Evolutionary conservation across 2,113 vertebrate species (phyloP).

Genomic region (Trochalopteron elliotii): DNA sequence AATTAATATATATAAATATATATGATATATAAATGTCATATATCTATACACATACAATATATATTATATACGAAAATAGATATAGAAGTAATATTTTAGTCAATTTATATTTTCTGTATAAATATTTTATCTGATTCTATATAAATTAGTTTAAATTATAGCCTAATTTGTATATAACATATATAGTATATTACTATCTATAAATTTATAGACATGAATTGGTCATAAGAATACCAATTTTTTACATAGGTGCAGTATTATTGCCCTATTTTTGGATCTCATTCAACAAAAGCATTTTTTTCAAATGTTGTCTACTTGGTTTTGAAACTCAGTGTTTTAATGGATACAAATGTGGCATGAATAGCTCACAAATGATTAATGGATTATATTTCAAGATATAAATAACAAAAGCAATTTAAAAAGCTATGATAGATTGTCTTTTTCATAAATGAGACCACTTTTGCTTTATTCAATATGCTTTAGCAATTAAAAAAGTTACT

Average conservation of each 20-base stretch:
- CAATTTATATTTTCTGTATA: neutral
- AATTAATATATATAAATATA: neutral
- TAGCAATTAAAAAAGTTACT: neutral
- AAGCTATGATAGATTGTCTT: conserved; percentile 36
- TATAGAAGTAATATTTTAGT: neutral
- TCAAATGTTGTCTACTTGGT: neutral
- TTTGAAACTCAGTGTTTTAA: conserved; percentile 49
- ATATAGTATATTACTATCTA: neutral
- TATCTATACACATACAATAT: neutral
- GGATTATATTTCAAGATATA: conserved; percentile 47
- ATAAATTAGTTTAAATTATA: neutral
- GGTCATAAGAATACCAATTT: neutral
- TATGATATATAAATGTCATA: too few relatives aligned
- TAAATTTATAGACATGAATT: neutral
- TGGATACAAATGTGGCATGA: conserved; percentile 47
- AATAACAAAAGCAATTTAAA: conserved; percentile 62
- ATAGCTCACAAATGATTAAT: conserved; percentile 67
- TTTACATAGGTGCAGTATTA: neutral
- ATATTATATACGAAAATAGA: neutral
- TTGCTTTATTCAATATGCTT: neutral
- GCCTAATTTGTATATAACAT: neutral
- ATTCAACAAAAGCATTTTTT: neutral
- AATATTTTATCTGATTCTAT: neutral
- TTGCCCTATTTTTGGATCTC: neutral
- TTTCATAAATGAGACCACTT: conserved; percentile 48